phyloP scores from a whole-genome alignment of 1,140 invertebrate genomes.

The Drosophila mauritiana region DNA sequence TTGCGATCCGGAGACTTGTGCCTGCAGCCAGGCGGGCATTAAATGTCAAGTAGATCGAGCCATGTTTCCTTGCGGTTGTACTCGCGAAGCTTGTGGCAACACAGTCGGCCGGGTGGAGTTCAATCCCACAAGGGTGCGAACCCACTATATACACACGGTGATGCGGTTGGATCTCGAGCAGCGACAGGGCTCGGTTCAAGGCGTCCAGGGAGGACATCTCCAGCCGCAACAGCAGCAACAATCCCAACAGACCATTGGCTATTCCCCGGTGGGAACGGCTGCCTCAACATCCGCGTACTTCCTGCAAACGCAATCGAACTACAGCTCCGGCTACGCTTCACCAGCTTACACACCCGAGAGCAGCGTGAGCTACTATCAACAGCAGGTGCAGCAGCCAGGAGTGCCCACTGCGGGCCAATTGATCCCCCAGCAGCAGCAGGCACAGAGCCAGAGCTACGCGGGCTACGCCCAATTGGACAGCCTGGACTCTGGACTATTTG shows the following conservation, averaged over 20 bases:
- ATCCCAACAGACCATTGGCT: conserved; percentile 36
- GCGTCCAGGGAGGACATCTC: conserved; percentile 41
- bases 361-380: conserved; percentile 74
- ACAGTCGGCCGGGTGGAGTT: conserved; percentile 97
- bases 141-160: conserved; percentile 98
- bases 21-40: conserved; percentile 96
- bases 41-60: conserved; percentile 98
- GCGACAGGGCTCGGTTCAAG: conserved; percentile 86
- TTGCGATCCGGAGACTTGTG: conserved; percentile 97
- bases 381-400: conserved; percentile 59
- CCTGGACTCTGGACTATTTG: conserved; percentile 67
- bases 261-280: conserved; percentile 30
- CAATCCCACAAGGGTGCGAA: conserved; percentile 96
- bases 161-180: conserved; percentile 97
- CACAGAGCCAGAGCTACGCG: conserved; percentile 36
- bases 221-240: conserved; percentile 16
- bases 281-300: conserved; percentile 57
- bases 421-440: conserved; percentile 22
- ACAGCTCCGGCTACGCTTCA: conserved; percentile 80
- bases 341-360: conserved; percentile 73
- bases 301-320: conserved; percentile 82
- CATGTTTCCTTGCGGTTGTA: conserved; percentile 98
- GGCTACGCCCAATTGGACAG: conserved; percentile 68
- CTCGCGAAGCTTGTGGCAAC: conserved; percentile 97
- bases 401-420: conserved; percentile 13